Base-by-base conservation (phyloP, 2,113 vertebrate genomes). In the Athene noctua region DNA sequence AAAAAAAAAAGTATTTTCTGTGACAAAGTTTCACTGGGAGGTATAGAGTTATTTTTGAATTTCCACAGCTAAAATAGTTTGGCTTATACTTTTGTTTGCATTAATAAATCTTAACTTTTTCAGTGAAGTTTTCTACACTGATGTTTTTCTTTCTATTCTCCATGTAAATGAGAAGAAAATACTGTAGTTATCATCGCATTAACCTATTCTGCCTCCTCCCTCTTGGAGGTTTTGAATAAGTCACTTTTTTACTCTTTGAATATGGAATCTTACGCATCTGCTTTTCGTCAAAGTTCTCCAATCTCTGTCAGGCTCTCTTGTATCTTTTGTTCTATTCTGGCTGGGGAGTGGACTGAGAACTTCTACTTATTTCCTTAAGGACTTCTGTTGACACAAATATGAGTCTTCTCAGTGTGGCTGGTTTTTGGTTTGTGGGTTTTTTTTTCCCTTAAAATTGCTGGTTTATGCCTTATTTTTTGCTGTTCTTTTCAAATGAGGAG, bases 311-410 rank as follows among this genome's bases (percentile, higher is more conserved):
- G 30, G 2, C 12, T n/a, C 5, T 67, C 20, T 77, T 81, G 3
- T 62, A 26, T 32, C 32, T 78, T 84, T 62, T 49, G 6, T 87
- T 61, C 71, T 40, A 22, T 55, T 84, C 26, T 93, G 6, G 4
- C 9, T 34, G 8, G 4, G 16, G 6, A 54, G 10, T 0, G 0
- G 21, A 7, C 54, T 78, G 9, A 78, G 42, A 80, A 61, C 34
- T 72, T 63, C 17, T 44, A 5, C 7, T 62, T 0, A 19, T 80
- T 79, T 72, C 23, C 67, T 77, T 27, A 58, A 61, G 40, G 38
- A 19, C 16, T 9, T 3, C 29, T 80, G 6, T 80, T 92, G 14
- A 54, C 11, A 18, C 11, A 84, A 49, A 54, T 49, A 26, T 16
- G 18, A 51, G 42, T 86, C 13, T 86, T 86, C 25, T 78, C 8